Evolutionary conservation across 1,140 invertebrate species (phyloP).

Genomic region (Drosophila trapezifrons): DNA sequence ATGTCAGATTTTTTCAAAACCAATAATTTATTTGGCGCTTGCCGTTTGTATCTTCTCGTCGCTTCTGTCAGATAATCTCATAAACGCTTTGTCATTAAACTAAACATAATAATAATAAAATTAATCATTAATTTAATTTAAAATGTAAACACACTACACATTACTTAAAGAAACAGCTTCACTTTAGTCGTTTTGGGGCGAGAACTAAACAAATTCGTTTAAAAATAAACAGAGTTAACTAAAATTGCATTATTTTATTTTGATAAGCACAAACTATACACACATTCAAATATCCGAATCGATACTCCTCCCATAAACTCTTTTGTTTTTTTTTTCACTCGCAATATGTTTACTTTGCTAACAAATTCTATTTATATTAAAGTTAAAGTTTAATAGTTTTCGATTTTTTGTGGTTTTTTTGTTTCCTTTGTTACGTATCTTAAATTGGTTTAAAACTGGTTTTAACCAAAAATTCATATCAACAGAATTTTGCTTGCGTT

Average conservation of each 20-base stretch:
- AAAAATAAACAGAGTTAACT: constrained; percentile 81
- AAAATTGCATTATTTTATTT: constrained; percentile 78
- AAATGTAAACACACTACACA: constrained; percentile 73
- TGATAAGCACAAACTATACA: constrained; percentile 76
- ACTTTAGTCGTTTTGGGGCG: constrained; percentile 59
- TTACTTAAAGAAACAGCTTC: constrained; percentile 83
- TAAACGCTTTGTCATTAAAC: constrained; percentile 79
- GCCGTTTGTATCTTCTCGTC: constrained; percentile 46
- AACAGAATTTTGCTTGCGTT: constrained; percentile 65
- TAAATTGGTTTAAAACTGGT: constrained; percentile 74
- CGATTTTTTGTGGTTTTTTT: constrained; percentile 38
- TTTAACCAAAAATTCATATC: constrained; percentile 77
- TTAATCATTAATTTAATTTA: constrained; percentile 79
- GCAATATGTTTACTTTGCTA: constrained; percentile 77
- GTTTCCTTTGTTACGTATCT: constrained; percentile 49
- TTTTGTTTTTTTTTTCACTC: constrained; percentile 23
- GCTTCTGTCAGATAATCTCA: constrained; percentile 70
- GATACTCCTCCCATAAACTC: constrained; percentile 23
- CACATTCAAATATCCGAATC: constrained; percentile 68
- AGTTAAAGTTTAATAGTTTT: constrained; percentile 78
- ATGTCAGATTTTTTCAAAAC: constrained; percentile 77
- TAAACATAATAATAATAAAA: constrained; percentile 79
- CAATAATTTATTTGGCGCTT: constrained; percentile 77
- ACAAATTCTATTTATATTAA: constrained; percentile 81
- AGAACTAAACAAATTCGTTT: constrained; percentile 75